phyloP scores from a whole-genome alignment of 2,888 invertebrate species.

The Crematogaster levior region DNA sequence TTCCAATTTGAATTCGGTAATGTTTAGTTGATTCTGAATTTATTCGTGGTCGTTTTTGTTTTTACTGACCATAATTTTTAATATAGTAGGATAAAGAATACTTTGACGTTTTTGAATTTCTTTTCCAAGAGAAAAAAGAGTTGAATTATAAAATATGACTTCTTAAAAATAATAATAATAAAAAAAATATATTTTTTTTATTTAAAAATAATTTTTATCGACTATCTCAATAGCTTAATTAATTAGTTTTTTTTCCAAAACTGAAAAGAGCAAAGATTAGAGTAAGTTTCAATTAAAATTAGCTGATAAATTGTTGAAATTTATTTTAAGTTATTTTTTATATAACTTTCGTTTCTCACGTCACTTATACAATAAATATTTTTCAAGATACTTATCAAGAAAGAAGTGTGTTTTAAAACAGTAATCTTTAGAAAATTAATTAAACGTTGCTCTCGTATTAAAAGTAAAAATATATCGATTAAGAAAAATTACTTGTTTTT shows the following conservation, averaged over 20 bases:
- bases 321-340: not conserved
- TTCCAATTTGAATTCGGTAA: not conserved
- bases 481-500: not conserved
- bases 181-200: not conserved
- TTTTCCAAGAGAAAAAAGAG: not conserved
- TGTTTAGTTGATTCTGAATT: not conserved
- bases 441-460: not conserved
- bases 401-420: not conserved
- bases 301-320: not conserved
- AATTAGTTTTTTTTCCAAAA: not conserved
- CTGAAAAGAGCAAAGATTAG: not conserved
- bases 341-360: not conserved
- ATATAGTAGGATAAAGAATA: not conserved
- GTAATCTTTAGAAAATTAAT: not conserved
- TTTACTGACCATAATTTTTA: not conserved
- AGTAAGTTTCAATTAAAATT: not conserved
- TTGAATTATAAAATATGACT: not conserved
- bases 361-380: not conserved
- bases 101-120: not conserved
- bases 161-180: not conserved
- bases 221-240: not conserved
- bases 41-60: not conserved
- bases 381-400: not conserved
- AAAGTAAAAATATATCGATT: not conserved
- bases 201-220: not conserved